These are phyloP conservation scores for Zelostemma sp. DNA, from an alignment of 1,140 invertebrate genomes.

Conservation along the genomic window DNA sequence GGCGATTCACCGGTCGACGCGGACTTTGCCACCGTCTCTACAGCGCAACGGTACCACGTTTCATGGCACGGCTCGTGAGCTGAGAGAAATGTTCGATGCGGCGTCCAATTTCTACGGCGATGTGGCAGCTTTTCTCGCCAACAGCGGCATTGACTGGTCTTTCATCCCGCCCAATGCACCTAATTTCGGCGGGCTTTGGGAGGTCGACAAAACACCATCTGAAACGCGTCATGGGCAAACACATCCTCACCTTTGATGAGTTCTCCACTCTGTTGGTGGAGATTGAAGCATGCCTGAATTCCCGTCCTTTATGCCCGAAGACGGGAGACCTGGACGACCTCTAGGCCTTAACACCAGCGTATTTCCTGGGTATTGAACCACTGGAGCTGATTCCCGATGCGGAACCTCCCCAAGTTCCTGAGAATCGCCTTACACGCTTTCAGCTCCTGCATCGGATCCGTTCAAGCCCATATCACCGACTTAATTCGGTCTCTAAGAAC, in stretches of 20 bases:
- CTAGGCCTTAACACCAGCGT: not conserved
- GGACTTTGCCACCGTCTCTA: not conserved
- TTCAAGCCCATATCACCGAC: too few relatives aligned
- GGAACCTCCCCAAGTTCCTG: constrained; percentile 2
- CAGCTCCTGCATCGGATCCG: constrained; percentile 36
- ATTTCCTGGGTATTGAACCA: not conserved
- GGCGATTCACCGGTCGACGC: constrained; percentile 7
- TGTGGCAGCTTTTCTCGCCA: not conserved
- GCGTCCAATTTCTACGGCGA: constrained; percentile 6
- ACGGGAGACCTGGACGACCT: not conserved
- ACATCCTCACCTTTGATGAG: not conserved
- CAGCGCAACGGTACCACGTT: constrained; percentile 23
- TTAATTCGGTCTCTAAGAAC: too few relatives aligned
- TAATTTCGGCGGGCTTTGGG: constrained; percentile 51
- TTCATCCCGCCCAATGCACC: constrained; percentile 60
- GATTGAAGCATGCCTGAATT: not conserved
- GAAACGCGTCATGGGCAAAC: not conserved
- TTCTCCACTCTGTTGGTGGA: not conserved
- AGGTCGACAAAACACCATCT: constrained; percentile 54
- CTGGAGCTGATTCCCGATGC: constrained; percentile 3
- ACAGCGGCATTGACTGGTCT: constrained; percentile 39
- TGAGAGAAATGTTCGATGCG: constrained; percentile 4
- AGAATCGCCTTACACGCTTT: constrained; percentile 31
- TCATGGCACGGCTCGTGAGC: constrained; percentile 15
- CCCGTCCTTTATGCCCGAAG: not conserved